Percentiles rank a stretch among this genome's conserved stretches.
Conservation (phyloP, 2,797 vertebrate genomes). For the Aratinga solstitialis region DNA sequence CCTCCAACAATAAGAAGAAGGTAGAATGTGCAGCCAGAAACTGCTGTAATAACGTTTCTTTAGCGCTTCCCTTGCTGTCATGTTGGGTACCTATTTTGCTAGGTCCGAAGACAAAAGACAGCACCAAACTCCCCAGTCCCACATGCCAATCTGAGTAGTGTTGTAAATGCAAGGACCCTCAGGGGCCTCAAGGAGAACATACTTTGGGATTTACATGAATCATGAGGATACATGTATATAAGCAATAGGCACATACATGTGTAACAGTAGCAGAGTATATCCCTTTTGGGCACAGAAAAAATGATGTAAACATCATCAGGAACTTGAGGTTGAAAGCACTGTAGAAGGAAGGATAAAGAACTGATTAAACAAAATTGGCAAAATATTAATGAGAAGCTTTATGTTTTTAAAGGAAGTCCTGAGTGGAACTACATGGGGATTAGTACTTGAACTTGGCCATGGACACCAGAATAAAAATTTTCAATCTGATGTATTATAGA, state of each 20-base stretch:
- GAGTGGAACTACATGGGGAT: neutral
- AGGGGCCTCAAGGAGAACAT: neutral
- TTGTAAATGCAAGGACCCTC: neutral
- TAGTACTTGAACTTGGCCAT: slow-evolving; percentile 39
- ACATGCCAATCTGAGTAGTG: neutral
- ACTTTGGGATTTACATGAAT: neutral
- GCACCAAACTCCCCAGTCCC: neutral
- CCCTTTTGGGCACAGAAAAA: neutral
- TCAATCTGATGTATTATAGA: neutral
- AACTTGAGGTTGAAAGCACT: neutral
- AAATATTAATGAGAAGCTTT: slow-evolving; percentile 9
- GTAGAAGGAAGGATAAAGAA: slow-evolving; percentile 4
- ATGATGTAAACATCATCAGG: neutral
- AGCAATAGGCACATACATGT: neutral
- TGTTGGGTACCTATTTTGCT: neutral
- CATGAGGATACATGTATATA: neutral
- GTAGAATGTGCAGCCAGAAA: neutral
- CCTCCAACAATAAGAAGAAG: neutral
- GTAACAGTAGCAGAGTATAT: neutral
- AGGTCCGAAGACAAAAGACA: neutral
- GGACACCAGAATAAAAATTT: neutral
- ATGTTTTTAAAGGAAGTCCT: neutral
- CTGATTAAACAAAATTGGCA: neutral
- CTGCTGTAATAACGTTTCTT: neutral
- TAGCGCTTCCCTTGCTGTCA: neutral